These are phyloP conservation scores for Carposina sasakii DNA, from an alignment of 1,140 invertebrate species.

Conservation along the genomic window DNA sequence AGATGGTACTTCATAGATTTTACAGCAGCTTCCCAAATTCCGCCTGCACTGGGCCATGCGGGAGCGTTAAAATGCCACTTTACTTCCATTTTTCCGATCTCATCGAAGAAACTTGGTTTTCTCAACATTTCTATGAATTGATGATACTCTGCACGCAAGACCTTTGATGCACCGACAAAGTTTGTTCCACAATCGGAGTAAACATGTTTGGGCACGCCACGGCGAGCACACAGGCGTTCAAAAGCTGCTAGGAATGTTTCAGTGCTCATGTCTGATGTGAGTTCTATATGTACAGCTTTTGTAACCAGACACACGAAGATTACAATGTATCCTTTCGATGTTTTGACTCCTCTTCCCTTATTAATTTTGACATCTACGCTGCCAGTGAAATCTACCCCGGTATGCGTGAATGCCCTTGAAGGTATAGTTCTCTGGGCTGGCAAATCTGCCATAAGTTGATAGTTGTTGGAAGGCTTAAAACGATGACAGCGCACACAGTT, in stretches of 20 bases:
- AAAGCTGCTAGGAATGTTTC: slow-evolving; percentile 51
- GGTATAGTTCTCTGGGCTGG: too few relatives aligned
- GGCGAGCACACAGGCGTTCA: too few relatives aligned
- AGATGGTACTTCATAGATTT: slow-evolving; percentile 38
- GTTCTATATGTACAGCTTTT: slow-evolving; percentile 1
- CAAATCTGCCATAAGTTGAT: too few relatives aligned
- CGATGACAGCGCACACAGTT: slow-evolving; percentile 20
- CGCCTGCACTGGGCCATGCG: slow-evolving; percentile 34
- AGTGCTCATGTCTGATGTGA: slow-evolving; percentile 7
- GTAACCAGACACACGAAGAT: slow-evolving; percentile 13
- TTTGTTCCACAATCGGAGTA: too few relatives aligned
- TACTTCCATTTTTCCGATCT: slow-evolving; percentile 13
- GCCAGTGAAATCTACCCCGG: too few relatives aligned
- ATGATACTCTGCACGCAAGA: too few relatives aligned
- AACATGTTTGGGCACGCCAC: too few relatives aligned
- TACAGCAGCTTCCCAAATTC: slow-evolving; percentile 27
- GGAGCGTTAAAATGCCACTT: slow-evolving; percentile 46
- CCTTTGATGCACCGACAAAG: too few relatives aligned
- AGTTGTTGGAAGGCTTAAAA: slow-evolving; percentile 14
- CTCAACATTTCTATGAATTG: too few relatives aligned
- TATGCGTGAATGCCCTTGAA: too few relatives aligned
- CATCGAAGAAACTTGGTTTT: slow-evolving; percentile 7
- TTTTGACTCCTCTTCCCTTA: too few relatives aligned
- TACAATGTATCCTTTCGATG: slow-evolving; percentile 36
- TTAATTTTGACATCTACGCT: too few relatives aligned